Evolutionary conservation across 2,888 invertebrate species (phyloP).

Genomic region (Chymomyza fuscimana): DNA sequence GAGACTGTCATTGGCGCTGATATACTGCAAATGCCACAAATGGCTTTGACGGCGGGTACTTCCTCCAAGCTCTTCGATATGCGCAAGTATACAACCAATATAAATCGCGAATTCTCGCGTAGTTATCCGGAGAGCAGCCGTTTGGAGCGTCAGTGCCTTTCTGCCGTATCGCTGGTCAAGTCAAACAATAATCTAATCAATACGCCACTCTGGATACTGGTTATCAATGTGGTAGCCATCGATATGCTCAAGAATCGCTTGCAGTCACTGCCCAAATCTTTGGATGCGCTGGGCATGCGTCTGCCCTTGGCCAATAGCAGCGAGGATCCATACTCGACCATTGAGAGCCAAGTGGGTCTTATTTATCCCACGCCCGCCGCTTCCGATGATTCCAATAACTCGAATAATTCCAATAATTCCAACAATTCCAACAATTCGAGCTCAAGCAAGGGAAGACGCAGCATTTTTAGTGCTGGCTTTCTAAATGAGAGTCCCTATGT

Average conservation of each 20-base stretch:
- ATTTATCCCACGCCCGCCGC: constrained; percentile 77
- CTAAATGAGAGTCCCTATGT: constrained; percentile 78
- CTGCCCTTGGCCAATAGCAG: constrained; percentile 70
- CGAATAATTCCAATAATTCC: constrained; percentile 65
- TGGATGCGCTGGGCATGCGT: constrained; percentile 73
- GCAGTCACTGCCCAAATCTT: constrained; percentile 80
- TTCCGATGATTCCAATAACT: constrained; percentile 71
- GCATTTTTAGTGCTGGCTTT: constrained; percentile 69
- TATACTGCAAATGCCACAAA: constrained; percentile 84
- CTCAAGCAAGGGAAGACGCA: constrained; percentile 75
- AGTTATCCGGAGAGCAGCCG: constrained; percentile 85
- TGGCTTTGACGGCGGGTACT: constrained; percentile 84
- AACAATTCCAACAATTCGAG: constrained; percentile 63
- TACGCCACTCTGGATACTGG: constrained; percentile 89
- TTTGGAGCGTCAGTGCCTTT: constrained; percentile 86
- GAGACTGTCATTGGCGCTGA: constrained; percentile 86
- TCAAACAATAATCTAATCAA: constrained; percentile 85
- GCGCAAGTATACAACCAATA: constrained; percentile 86
- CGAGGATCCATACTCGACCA: constrained; percentile 79
- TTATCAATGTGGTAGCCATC: constrained; percentile 89
- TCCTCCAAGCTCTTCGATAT: constrained; percentile 86
- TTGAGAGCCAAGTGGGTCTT: constrained; percentile 78
- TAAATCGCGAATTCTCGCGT: constrained; percentile 84
- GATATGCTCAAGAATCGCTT: constrained; percentile 87
- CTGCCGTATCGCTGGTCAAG: constrained; percentile 86